Conservation (phyloP, 2,113 vertebrate genomes). For the Myodes glareolus region DNA sequence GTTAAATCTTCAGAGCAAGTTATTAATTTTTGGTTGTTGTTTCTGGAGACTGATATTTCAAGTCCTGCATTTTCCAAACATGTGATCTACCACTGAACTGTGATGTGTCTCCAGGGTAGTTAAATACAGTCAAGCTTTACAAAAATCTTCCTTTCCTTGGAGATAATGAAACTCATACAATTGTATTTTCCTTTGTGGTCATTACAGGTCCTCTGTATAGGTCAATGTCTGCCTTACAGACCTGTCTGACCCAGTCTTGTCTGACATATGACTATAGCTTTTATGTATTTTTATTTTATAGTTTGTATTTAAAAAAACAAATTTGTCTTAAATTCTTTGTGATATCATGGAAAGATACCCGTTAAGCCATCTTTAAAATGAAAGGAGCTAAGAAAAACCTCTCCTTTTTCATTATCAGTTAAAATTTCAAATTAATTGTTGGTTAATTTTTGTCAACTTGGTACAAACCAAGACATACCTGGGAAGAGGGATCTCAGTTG, state of each 20-base stretch:
- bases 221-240: not conserved
- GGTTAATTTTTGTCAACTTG: not conserved
- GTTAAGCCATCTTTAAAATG: conserved; percentile 41
- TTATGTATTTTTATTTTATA: not conserved
- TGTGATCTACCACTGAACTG: not conserved
- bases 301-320: not conserved
- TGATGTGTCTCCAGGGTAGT: not conserved
- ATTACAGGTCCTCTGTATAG: not conserved
- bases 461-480: not conserved
- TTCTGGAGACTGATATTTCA: not conserved
- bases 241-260: accelerated
- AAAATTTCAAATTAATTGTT: not conserved
- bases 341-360: not conserved
- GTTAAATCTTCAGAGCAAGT: not conserved
- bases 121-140: conserved; percentile 24
- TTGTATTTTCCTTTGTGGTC: not conserved
- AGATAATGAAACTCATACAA: not conserved
- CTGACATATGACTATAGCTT: not conserved
- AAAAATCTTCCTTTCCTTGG: not conserved
- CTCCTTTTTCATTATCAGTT: conserved; percentile 2
- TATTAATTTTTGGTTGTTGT: not conserved
- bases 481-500: not conserved
- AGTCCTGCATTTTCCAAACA: not conserved
- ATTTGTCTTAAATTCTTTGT: not conserved
- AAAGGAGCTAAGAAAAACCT: not conserved